phyloP scores from a whole-genome alignment of 2,888 invertebrate species.

The Cryptops parisi region DNA sequence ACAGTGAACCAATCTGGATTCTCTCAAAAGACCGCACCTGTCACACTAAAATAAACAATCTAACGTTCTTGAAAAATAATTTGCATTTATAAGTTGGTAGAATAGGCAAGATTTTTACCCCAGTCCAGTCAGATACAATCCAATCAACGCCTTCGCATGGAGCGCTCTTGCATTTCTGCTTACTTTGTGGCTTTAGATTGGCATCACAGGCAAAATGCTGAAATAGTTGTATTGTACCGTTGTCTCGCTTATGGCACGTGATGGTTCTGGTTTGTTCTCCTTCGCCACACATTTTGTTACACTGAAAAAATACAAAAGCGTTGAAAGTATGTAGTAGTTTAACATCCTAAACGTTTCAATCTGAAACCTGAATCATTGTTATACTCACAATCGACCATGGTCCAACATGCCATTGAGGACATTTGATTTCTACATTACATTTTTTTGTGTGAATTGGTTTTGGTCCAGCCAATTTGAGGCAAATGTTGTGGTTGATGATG shows the following conservation, averaged over 20 bases:
- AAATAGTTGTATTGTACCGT: conserved; percentile 43
- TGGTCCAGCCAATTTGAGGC: conserved; percentile 46
- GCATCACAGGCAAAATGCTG: conserved; percentile 42
- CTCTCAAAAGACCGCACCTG: conserved; percentile 56
- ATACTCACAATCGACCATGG: conserved; percentile 77
- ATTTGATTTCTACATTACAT: conserved; percentile 61
- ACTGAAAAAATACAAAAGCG: conserved; percentile 38
- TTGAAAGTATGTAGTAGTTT: conserved; percentile 8
- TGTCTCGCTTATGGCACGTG: conserved; percentile 53
- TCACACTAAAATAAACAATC: conserved; percentile 44
- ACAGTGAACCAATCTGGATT: conserved; percentile 59
- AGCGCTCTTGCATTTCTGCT: conserved; percentile 47
- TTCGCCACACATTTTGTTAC: conserved; percentile 77
- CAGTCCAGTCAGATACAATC: conserved; percentile 73
- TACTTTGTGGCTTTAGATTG: conserved; percentile 52
- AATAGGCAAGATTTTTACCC: too few relatives aligned
- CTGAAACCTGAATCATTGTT: neutral
- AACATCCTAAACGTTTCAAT: conserved; percentile 10
- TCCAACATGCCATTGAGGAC: conserved; percentile 73
- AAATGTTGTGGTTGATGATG: conserved; percentile 58
- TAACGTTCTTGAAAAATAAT: too few relatives aligned
- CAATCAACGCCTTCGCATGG: conserved; percentile 88
- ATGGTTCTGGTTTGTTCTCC: conserved; percentile 69
- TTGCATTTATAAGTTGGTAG: too few relatives aligned
- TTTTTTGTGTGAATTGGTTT: conserved; percentile 52